Conservation (phyloP, 2,888 invertebrate genomes). For the Neocrepidodera transversa region DNA sequence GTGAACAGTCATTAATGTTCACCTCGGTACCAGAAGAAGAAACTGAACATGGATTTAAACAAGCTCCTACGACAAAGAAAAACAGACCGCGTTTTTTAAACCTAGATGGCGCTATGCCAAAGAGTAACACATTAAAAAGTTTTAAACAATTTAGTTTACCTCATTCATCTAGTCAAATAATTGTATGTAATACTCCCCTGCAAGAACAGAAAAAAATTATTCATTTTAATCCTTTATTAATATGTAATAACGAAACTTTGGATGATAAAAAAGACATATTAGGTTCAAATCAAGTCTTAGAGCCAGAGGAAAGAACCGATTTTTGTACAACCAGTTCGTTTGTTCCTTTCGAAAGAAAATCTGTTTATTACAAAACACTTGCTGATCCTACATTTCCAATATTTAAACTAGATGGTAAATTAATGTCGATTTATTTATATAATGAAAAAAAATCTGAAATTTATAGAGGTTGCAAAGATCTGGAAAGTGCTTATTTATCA, state of each 20-base stretch:
- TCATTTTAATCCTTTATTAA: slow-evolving; percentile 76
- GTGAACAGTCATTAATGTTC: slow-evolving; percentile 81
- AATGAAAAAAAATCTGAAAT: slow-evolving; percentile 2
- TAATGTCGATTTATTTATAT: slow-evolving; percentile 64
- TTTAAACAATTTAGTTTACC: slow-evolving; percentile 30
- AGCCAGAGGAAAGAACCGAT: neutral
- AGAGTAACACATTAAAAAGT: slow-evolving; percentile 38
- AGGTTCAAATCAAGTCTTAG: neutral
- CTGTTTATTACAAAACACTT: slow-evolving; percentile 66
- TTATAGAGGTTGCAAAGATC: neutral
- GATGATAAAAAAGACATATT: neutral
- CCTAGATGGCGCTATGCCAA: slow-evolving; percentile 53
- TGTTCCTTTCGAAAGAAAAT: neutral
- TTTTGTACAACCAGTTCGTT: neutral
- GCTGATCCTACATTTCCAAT: slow-evolving; percentile 82
- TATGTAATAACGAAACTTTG: slow-evolving; percentile 69
- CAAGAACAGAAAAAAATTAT: slow-evolving; percentile 72
- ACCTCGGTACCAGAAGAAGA: slow-evolving; percentile 85
- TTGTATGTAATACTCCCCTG: slow-evolving; percentile 81
- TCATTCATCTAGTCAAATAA: slow-evolving; percentile 67
- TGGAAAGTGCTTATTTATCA: neutral
- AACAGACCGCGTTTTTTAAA: slow-evolving; percentile 58
- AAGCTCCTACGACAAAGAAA: slow-evolving; percentile 42
- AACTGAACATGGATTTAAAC: slow-evolving; percentile 46
- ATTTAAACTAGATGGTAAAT: slow-evolving; percentile 76